These are phyloP conservation scores for Tachypleus tridentatus DNA, from an alignment of 1,140 invertebrate species.

Conservation along the genomic window DNA sequence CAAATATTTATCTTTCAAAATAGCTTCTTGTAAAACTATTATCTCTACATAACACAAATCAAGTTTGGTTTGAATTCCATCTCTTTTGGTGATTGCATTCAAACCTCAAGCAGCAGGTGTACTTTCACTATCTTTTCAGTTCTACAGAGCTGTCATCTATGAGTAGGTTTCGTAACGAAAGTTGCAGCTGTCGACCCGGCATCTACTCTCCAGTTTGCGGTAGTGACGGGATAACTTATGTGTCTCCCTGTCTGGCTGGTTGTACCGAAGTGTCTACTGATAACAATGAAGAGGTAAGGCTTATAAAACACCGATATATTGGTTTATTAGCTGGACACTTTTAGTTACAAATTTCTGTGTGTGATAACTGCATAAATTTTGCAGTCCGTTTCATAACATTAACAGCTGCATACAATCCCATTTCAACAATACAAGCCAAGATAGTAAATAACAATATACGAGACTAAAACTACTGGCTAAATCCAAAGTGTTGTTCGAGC, in stretches of 20 bases:
- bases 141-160: no score
- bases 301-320: background rate
- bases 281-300: slow-evolving; percentile 9
- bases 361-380: background rate
- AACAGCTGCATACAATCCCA: background rate
- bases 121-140: no score
- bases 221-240: slow-evolving; percentile 61
- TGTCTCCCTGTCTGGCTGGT: slow-evolving; percentile 78
- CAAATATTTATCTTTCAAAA: no score
- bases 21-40: no score
- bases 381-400: background rate
- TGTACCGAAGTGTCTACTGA: slow-evolving; percentile 36
- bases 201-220: slow-evolving; percentile 74
- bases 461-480: no score
- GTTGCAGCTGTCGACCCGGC: slow-evolving; percentile 46
- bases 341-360: background rate
- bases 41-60: no score
- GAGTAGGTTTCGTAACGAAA: slow-evolving; percentile 8
- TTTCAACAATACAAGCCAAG: background rate
- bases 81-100: no score
- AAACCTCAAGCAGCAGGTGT: no score
- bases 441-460: background rate
- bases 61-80: no score
- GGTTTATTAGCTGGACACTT: background rate
- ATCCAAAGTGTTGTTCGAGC: no score